Evolutionary conservation across 2,888 invertebrate species (phyloP).

Genomic region (Lasioglossum villosulum): DNA sequence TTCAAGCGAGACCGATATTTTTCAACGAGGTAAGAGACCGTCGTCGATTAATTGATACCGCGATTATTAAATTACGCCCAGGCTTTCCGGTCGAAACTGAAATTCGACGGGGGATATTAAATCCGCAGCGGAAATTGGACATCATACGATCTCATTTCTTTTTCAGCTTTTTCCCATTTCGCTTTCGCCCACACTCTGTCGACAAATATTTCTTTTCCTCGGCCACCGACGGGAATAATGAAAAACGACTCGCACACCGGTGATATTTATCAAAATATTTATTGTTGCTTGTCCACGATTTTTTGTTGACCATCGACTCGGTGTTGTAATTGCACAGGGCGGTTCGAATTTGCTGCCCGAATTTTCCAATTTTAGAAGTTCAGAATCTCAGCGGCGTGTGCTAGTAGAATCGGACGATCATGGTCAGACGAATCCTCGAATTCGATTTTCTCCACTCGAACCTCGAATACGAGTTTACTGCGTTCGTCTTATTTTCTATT

Average conservation of each 20-base stretch:
- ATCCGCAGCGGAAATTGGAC: not conserved
- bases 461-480: no score
- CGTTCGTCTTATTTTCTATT: no score
- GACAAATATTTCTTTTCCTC: not conserved
- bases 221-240: not conserved
- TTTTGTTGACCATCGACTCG: not conserved
- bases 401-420: not conserved
- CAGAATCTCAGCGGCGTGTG: no score
- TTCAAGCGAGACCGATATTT: constrained; percentile 5
- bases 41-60: constrained; percentile 15
- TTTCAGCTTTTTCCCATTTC: not conserved
- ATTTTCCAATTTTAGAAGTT: no score
- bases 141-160: not conserved
- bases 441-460: no score
- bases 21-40: not conserved
- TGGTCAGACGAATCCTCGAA: not conserved
- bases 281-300: not conserved
- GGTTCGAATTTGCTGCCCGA: not conserved
- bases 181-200: not conserved
- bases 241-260: not conserved
- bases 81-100: constrained; percentile 3
- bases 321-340: not conserved
- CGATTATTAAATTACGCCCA: not conserved
- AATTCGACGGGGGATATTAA: constrained; percentile 4
- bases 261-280: not conserved